Conservation (phyloP, 2,797 vertebrate species). For the Erethizon dorsatum region DNA sequence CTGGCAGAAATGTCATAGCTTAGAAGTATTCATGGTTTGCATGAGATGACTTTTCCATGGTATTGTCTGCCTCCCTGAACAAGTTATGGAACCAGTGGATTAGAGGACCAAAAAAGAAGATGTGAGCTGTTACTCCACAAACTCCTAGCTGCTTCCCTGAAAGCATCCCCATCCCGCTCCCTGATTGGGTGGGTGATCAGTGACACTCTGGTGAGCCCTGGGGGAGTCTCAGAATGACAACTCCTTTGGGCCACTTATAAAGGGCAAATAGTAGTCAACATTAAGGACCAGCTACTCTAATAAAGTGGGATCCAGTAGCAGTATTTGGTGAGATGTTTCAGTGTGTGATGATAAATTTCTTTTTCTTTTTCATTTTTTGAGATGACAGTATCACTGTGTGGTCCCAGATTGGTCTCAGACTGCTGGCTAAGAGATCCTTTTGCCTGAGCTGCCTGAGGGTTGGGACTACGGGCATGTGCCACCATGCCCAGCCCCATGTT, state of each 20-base stretch:
- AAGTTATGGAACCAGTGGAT: no score
- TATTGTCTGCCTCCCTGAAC: neutral
- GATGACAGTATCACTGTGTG: neutral
- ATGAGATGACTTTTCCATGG: accelerated
- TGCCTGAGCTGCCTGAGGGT: neutral
- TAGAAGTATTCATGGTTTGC: neutral
- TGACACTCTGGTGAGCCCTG: neutral
- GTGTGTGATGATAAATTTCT: neutral
- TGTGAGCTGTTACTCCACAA: neutral
- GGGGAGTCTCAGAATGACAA: neutral
- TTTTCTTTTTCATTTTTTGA: neutral
- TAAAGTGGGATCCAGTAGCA: neutral
- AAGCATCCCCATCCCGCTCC: accelerated
- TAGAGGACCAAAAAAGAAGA: neutral
- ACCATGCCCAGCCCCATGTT: neutral
- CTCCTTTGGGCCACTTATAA: neutral
- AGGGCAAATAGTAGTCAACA: neutral
- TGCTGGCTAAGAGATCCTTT: neutral
- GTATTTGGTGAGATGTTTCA: neutral
- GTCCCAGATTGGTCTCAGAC: neutral
- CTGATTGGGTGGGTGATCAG: no score
- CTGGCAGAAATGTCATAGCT: neutral
- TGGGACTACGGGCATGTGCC: no score
- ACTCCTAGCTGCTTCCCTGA: neutral
- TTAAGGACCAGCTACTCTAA: neutral